Evolutionary conservation across 2,113 vertebrate species (phyloP).

Genomic region (Budorcas taxicolor): DNA sequence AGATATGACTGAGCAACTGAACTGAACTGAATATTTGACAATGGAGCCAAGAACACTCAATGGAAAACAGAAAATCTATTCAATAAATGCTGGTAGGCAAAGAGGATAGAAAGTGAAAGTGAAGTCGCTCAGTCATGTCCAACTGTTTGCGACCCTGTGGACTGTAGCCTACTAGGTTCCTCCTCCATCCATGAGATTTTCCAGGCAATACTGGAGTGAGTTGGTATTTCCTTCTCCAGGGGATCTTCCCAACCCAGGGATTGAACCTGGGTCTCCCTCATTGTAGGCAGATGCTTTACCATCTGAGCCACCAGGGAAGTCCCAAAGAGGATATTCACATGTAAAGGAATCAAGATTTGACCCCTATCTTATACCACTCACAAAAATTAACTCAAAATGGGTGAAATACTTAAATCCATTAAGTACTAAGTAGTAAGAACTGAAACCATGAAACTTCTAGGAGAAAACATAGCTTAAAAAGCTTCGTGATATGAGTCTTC

Average conservation of each 20-base stretch:
- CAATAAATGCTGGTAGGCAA: not conserved
- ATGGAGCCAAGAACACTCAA: not conserved
- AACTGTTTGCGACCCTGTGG: fast-evolving
- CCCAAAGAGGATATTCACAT: not conserved
- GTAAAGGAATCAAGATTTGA: not conserved
- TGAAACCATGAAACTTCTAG: not conserved
- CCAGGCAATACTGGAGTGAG: not conserved
- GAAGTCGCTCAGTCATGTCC: not conserved
- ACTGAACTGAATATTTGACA: not conserved
- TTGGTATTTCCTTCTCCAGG: not conserved
- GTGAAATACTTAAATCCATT: not conserved
- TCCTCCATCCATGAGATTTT: not conserved
- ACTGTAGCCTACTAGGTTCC: not conserved
- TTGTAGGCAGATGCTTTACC: not conserved
- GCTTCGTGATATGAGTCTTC: not conserved
- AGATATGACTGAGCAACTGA: not conserved
- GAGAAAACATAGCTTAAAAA: not conserved
- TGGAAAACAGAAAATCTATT: not conserved
- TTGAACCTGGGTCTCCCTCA: not conserved
- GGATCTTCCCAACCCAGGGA: not conserved
- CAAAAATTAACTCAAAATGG: not conserved
- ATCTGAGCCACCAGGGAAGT: not conserved
- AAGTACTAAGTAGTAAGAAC: not conserved
- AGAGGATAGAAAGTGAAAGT: not conserved
- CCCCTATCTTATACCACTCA: not conserved